Percentiles rank a stretch among this genome's conserved stretches.
Conservation (phyloP, 1,140 invertebrate species). For the Ostrea edulis region DNA sequence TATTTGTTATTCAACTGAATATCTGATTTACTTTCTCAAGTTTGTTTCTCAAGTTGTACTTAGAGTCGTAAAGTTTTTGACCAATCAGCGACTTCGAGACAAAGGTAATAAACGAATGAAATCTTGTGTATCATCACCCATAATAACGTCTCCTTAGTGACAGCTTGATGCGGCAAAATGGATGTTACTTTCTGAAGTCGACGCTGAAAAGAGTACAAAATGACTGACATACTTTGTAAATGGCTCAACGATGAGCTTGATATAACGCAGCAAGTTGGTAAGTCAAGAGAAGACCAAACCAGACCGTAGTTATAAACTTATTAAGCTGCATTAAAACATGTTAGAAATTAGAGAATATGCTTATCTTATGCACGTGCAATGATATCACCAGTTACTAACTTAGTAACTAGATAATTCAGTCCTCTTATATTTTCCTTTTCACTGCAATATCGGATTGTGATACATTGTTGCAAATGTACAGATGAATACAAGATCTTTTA, state of each 20-base stretch:
- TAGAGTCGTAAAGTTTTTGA: not conserved
- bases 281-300: conserved; percentile 31
- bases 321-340: no score
- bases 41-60: not conserved
- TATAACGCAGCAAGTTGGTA: conserved; percentile 74
- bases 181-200: not conserved
- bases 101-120: conserved; percentile 20
- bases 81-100: conserved; percentile 12
- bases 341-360: no score
- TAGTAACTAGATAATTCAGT: no score
- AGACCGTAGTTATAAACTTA: no score
- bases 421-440: no score
- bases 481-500: no score
- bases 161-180: conserved; percentile 16
- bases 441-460: no score
- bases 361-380: no score
- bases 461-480: no score
- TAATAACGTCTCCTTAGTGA: conserved; percentile 9
- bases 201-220: conserved; percentile 59
- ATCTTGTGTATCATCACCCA: not conserved
- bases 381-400: no score
- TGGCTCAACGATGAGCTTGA: conserved; percentile 79
- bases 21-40: not conserved
- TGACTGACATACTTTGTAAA: conserved; percentile 78
- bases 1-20: not conserved